Percentiles rank a stretch among this genome's conserved stretches.
Evolutionary conservation across 2,888 invertebrate species (phyloP).

Genomic region (Andrena bicolor): DNA sequence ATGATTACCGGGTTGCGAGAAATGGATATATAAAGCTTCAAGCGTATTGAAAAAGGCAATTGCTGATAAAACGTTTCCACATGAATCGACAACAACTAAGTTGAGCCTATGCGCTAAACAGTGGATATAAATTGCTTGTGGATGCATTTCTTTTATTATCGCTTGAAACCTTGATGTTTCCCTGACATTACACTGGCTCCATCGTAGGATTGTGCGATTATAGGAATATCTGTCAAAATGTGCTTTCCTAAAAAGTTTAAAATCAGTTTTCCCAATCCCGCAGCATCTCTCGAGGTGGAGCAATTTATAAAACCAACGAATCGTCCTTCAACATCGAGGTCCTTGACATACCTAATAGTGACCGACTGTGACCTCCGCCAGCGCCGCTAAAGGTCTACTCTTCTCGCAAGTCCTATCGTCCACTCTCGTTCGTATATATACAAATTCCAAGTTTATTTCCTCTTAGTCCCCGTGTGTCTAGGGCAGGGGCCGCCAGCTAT

Average conservation of each 20-base stretch:
- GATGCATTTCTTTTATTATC: background rate
- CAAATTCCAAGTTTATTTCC: too few species aligned
- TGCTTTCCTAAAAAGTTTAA: background rate
- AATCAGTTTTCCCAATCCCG: background rate
- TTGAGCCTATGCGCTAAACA: background rate
- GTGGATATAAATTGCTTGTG: background rate
- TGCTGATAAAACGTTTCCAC: background rate
- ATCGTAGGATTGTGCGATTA: too few species aligned
- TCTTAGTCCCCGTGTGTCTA: too few species aligned
- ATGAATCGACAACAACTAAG: background rate
- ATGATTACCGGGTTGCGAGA: background rate
- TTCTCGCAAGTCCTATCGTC: too few species aligned
- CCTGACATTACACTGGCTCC: too few species aligned
- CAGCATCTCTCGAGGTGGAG: background rate
- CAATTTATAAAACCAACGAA: background rate
- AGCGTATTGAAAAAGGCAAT: background rate
- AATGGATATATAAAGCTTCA: conserved; percentile 5
- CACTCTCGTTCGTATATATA: too few species aligned
- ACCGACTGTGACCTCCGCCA: background rate
- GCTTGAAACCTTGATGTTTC: background rate
- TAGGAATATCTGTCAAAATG: too few species aligned
- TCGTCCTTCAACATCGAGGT: background rate
- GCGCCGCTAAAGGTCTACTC: too few species aligned
- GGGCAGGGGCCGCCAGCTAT: too few species aligned
- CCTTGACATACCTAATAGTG: background rate